Base-by-base conservation (phyloP, 2,797 vertebrate species). In the Microhierax caerulescens region DNA sequence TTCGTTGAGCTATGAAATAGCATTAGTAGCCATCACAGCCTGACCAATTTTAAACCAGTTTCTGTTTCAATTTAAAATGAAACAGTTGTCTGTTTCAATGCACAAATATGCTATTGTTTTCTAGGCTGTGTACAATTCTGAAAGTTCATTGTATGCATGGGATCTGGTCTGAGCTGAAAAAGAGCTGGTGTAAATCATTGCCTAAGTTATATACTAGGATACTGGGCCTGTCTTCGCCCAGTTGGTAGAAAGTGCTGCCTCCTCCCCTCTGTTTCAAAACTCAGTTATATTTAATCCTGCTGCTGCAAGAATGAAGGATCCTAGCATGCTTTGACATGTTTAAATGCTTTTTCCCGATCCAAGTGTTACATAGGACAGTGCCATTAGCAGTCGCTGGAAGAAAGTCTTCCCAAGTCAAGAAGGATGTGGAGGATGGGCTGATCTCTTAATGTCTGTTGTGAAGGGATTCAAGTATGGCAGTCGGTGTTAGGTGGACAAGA, bases 31-130 rank as follows among this genome's bases (percentile, higher is more conserved):
- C n/a, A 69, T 68, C 21, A 85, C 39, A 90, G 57, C 63, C 79
- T 91, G 64, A 93, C 53, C 45, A 81, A 69, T 85, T 96, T 43
- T 45, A 94, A 92, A 79, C 1, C 12, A 54, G 36, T 57, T 92
- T 89, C 56, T 86, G 27, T 60, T 93, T 93, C 61, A 72, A 61
- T 88, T 90, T 92, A 91, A 97, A 97, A 91, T 88, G n/a, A 85
- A 95, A 72, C 11, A 82, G 28, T n/a, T 74, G 28, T 88, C 63
- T 90, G 21, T 59, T 88, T n/a, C n/a, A n/a, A n/a, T n/a, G 45
- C 47, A 88, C 54, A 95, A 95, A 82, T 61, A 72, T 24, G 27
- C 22, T 72, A 10, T 68, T 81, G 53, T 85, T 78, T 74, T 78
- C 67, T 69, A 73, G 63, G 43, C 47, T 74, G 2, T 12, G 8